Base-by-base conservation (phyloP, 1,140 invertebrate species). In the Ptiloglossa arizonensis region DNA sequence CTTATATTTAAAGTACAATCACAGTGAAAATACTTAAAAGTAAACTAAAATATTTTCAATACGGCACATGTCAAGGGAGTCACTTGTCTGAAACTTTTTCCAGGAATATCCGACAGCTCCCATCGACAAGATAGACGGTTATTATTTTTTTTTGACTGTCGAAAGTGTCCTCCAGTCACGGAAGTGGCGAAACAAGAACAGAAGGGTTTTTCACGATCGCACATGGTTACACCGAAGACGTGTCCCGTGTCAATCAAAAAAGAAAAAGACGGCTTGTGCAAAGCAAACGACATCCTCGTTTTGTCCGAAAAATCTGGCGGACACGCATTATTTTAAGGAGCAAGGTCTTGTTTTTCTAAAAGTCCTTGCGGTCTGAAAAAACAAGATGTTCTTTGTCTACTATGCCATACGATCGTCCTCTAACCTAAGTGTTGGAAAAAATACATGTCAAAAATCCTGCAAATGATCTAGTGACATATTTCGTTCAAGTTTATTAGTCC, bases 191-290 rank as follows among this genome's bases (percentile, higher is more conserved):
- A 59, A 69, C 44, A 38, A 59, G 73, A 76, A 2, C 66, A 76
- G 73, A 69, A 76, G 41, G 66, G 66, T 60, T 69, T 57, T 27
- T 41, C 41, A 54, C 48, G 63, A 5, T 19, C 15, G 35, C 62
- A 75, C 52, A 41, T 75, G 64, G 54, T 4, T 9, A 2, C 32
- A n/a, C 27, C 19, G 54, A 44, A 5, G n/a, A 46, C 59, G 9
- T 8, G 73, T 76, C 73, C 66, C 73, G 52, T 1, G 66, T 76
- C 73, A 76, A 69, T 76, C 73, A 69, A 0, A 5, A n/a, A 24
- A 59, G 54, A 59, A 24, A 44, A 69, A 69, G 57, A 69, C 54
- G 44, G 41, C 48, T 27, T 41, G 41, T 50, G 44, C 64, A 38
- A 67, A 69, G 57, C 41, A 60, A 60, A 48, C 64, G 11, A 15